Evolutionary conservation across 2,797 vertebrate genomes (phyloP).

Genomic region (Scomberomorus guttatus): DNA sequence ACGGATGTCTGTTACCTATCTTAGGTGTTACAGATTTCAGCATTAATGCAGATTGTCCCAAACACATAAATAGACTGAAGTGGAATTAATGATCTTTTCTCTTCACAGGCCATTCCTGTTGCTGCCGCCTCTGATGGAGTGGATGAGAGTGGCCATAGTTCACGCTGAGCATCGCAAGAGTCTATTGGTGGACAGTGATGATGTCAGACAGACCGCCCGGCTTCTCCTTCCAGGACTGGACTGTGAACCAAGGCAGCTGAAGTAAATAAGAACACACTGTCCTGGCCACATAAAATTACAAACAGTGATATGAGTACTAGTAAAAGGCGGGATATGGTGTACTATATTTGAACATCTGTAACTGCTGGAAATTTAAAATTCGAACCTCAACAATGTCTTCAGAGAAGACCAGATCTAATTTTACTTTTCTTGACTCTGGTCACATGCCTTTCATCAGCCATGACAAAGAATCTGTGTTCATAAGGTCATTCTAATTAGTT

Average conservation of each 20-base stretch:
- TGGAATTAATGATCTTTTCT: background rate
- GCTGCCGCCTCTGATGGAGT: conserved; percentile 97
- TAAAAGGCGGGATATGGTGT: background rate
- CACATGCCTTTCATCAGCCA: background rate
- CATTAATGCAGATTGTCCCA: background rate
- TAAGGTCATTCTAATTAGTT: conserved; percentile 11
- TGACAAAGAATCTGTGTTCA: background rate
- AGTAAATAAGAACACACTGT: conserved; percentile 83
- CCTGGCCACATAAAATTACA: background rate
- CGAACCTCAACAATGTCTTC: background rate
- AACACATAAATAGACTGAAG: background rate
- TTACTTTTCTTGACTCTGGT: background rate
- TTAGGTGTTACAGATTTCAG: background rate
- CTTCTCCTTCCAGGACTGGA: conserved; percentile 95
- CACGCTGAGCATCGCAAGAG: conserved; percentile 97
- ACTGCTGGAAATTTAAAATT: background rate
- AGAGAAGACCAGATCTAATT: background rate
- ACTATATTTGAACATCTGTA: background rate
- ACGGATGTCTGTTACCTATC: background rate
- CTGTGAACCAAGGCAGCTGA: conserved; percentile 96
- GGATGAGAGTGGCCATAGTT: conserved; percentile 98
- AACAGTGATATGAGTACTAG: background rate
- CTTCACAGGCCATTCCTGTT: conserved; percentile 93
- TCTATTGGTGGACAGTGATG: conserved; percentile 94
- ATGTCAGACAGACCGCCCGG: conserved; percentile 94